Conservation (phyloP, 1,140 invertebrate genomes). For the Brachionus rotundiformis region DNA sequence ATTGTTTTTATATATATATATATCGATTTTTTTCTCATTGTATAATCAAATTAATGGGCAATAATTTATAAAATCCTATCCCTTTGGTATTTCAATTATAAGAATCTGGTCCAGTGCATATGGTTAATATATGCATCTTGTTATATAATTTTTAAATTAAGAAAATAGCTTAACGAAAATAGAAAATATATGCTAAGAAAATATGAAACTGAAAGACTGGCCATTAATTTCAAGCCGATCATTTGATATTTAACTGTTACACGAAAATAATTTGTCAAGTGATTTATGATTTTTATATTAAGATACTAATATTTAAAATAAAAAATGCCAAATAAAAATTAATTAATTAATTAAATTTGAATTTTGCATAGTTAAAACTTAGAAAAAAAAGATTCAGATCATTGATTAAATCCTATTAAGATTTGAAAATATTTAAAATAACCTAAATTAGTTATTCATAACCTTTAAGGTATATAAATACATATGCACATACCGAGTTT, state of each 20-base stretch:
- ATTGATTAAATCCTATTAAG: constrained; percentile 8
- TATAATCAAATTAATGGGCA: not conserved
- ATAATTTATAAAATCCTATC: not conserved
- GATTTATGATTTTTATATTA: not conserved
- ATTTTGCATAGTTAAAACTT: not conserved
- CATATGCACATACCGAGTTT: not conserved
- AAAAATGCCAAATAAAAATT: constrained; percentile 11
- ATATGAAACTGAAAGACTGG: not conserved
- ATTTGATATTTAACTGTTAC: not conserved
- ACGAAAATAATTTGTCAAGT: not conserved
- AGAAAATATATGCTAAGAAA: too few species aligned
- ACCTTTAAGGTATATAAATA: not conserved
- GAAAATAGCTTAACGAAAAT: too few species aligned
- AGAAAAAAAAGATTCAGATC: constrained; percentile 19
- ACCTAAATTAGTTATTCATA: not conserved
- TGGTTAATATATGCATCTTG: not conserved
- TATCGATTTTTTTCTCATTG: not conserved
- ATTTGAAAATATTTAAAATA: constrained; percentile 12
- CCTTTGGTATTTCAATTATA: not conserved
- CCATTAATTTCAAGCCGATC: not conserved
- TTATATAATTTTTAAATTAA: not conserved
- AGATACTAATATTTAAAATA: not conserved
- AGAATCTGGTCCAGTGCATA: not conserved
- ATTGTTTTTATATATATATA: not conserved
- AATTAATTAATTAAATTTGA: constrained; percentile 10